phyloP scores from a whole-genome alignment of 2,888 invertebrate genomes.

The Eupithecia centaureata region DNA sequence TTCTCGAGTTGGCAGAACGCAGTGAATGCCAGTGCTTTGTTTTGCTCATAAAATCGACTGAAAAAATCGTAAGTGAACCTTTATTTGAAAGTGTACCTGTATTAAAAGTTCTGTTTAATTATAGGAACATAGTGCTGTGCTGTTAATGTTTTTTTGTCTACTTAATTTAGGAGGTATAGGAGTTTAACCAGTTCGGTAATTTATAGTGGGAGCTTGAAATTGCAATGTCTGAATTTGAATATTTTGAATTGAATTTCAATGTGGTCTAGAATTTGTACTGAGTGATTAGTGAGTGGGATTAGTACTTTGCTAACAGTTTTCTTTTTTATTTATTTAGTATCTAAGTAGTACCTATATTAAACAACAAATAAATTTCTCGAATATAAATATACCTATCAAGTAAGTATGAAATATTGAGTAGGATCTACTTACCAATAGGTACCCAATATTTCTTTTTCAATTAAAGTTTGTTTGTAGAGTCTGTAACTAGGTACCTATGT shows the following conservation, averaged over 20 bases:
- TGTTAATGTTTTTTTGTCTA: background rate
- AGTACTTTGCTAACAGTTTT: background rate
- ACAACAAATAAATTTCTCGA: background rate
- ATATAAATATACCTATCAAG: no score
- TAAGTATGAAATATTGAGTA: no score
- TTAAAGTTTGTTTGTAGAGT: background rate
- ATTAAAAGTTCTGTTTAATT: no score
- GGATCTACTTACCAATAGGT: no score
- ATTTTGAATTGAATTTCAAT: no score
- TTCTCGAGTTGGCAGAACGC: conserved; percentile 51
- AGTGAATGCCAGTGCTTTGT: conserved; percentile 45
- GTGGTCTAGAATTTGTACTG: background rate
- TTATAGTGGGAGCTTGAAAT: background rate
- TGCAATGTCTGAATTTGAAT: no score
- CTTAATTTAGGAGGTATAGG: background rate
- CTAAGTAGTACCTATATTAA: background rate
- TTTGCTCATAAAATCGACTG: conserved; percentile 44
- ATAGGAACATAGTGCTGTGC: background rate
- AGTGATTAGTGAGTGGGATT: background rate
- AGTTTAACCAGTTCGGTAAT: background rate
- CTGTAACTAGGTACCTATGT: background rate
- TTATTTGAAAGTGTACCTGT: no score
- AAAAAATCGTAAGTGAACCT: conserved; percentile 62
- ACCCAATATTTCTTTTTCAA: background rate
- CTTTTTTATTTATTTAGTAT: background rate